Conservation (phyloP, 2,888 invertebrate species). For the Lithophane socia region DNA sequence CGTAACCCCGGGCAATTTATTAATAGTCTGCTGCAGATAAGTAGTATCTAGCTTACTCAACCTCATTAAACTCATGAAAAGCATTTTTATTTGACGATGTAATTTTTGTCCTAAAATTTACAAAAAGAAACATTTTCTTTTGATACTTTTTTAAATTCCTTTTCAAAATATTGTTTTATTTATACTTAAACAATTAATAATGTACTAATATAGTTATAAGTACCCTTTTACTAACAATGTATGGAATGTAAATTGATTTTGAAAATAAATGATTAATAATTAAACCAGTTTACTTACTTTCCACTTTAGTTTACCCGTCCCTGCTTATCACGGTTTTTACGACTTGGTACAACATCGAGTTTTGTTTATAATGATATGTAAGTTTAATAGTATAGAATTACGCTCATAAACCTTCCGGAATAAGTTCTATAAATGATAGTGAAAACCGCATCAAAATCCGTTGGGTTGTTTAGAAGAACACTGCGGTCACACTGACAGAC, state of each 20-base stretch:
- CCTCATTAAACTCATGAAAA: background rate
- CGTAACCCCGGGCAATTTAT: slow-evolving; percentile 14
- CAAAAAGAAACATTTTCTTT: background rate
- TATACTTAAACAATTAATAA: background rate
- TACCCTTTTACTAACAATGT: too few species aligned
- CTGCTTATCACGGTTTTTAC: background rate
- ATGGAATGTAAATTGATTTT: too few species aligned
- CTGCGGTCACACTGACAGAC: too few species aligned
- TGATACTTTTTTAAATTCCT: background rate
- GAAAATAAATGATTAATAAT: too few species aligned
- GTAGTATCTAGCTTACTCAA: background rate
- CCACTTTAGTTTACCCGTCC: background rate
- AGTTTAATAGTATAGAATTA: too few species aligned
- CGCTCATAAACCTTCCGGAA: background rate
- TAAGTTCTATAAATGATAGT: background rate
- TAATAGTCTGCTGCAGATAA: slow-evolving; percentile 18
- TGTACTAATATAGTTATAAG: too few species aligned
- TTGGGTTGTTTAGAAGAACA: background rate
- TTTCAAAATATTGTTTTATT: background rate
- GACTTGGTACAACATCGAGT: too few species aligned
- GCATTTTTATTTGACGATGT: too few species aligned
- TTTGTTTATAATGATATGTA: too few species aligned
- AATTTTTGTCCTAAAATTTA: background rate
- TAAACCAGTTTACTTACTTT: background rate
- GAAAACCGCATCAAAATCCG: background rate